Percentiles rank a stretch among this genome's conserved stretches.
phyloP scores from a whole-genome alignment of 1,140 invertebrate genomes.

The Whitmania pigra region DNA sequence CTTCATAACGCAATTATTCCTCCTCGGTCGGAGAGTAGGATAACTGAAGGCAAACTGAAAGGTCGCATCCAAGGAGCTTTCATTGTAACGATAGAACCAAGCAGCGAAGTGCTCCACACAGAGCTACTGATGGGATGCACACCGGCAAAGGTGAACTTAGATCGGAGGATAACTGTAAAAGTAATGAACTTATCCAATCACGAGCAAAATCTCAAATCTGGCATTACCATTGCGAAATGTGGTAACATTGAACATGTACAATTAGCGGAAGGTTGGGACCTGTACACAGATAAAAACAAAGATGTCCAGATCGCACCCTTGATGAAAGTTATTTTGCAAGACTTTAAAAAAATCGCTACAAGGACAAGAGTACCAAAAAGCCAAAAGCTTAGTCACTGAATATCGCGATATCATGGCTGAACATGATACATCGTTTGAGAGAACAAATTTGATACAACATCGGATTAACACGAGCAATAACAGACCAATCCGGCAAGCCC shows the following conservation, averaged over 20 bases:
- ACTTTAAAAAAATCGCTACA: background rate
- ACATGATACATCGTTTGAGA: too few species aligned
- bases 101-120: background rate
- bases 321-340: background rate
- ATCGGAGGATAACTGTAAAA: background rate
- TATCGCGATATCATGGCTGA: too few species aligned
- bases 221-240: background rate
- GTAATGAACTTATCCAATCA: background rate
- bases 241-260: background rate
- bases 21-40: background rate
- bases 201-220: background rate
- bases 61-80: too few species aligned
- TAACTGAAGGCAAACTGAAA: background rate
- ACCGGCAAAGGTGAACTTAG: background rate
- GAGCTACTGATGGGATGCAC: background rate
- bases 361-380: background rate
- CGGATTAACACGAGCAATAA: too few species aligned
- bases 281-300: background rate
- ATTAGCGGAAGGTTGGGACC: background rate
- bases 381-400: background rate
- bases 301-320: background rate
- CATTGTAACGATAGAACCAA: background rate
- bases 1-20: background rate
- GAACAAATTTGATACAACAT: too few species aligned
- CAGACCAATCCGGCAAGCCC: too few species aligned